Conservation (phyloP, 2,797 vertebrate species). For the Bradypodion pumilum region DNA sequence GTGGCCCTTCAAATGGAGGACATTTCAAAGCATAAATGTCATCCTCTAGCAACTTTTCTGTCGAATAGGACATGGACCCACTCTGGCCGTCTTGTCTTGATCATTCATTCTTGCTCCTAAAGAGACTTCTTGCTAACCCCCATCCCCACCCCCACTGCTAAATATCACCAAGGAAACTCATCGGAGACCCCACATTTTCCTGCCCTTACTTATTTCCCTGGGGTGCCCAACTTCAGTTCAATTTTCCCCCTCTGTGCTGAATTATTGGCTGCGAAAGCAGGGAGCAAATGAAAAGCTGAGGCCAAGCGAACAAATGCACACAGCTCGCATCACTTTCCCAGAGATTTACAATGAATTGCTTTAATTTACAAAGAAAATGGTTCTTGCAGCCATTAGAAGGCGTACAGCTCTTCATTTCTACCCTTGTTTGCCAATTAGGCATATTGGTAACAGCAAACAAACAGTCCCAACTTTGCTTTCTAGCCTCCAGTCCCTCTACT, state of each 20-base stretch:
- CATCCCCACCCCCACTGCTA: no score
- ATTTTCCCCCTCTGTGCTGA: slow-evolving; percentile 48
- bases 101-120: no score
- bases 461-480: accelerated
- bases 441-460: not conserved
- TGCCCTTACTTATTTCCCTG: not conserved
- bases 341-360: slow-evolving; percentile 64
- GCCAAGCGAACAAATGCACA: slow-evolving; percentile 52
- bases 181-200: no score
- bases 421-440: not conserved
- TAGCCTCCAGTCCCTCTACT: not conserved
- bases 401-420: slow-evolving; percentile 51
- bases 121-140: no score
- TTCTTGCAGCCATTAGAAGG: slow-evolving; percentile 29
- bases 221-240: slow-evolving; percentile 21
- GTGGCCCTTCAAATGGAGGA: no score
- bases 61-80: no score
- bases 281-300: slow-evolving; percentile 64
- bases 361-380: slow-evolving; percentile 64
- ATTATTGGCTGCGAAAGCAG: slow-evolving; percentile 65
- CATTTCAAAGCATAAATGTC: no score
- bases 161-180: no score
- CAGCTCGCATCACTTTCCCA: slow-evolving; percentile 48
- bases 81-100: no score
- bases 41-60: no score